phyloP scores from a whole-genome alignment of 1,140 invertebrate genomes.

The Chrysomallon squamiferum region DNA sequence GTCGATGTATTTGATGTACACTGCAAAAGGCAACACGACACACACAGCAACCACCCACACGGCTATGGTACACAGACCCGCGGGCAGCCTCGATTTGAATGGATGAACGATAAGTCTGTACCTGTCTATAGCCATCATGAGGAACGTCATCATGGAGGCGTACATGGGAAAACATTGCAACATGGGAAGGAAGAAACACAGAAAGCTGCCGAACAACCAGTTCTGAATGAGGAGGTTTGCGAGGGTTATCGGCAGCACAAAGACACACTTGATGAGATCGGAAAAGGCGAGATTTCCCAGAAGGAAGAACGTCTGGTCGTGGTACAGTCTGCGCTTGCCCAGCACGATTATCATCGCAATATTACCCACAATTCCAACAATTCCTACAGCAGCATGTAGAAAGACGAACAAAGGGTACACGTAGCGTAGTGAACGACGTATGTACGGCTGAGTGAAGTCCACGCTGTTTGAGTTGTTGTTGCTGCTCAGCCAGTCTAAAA shows the following conservation, averaged over 20 bases:
- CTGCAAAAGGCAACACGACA: slow-evolving; percentile 75
- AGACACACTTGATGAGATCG: slow-evolving; percentile 73
- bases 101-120: slow-evolving; percentile 73
- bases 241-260: slow-evolving; percentile 74
- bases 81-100: slow-evolving; percentile 70
- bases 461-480: slow-evolving; percentile 31
- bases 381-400: slow-evolving; percentile 69
- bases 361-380: slow-evolving; percentile 70
- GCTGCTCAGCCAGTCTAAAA: slow-evolving; percentile 28
- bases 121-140: slow-evolving; percentile 75
- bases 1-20: slow-evolving; percentile 76
- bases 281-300: slow-evolving; percentile 74
- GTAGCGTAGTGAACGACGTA: slow-evolving; percentile 54
- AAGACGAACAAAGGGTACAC: slow-evolving; percentile 73
- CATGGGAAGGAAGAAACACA: slow-evolving; percentile 80
- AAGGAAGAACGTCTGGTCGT: slow-evolving; percentile 73
- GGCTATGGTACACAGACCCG: slow-evolving; percentile 73
- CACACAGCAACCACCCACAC: slow-evolving; percentile 76
- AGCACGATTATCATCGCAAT: slow-evolving; percentile 70
- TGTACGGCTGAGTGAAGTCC: slow-evolving; percentile 56
- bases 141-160: slow-evolving; percentile 74
- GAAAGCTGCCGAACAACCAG: slow-evolving; percentile 77
- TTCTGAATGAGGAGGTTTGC: slow-evolving; percentile 75
- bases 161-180: slow-evolving; percentile 77
- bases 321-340: slow-evolving; percentile 69